Conservation (phyloP, 2,113 vertebrate genomes). For the Eurystomus gularis region DNA sequence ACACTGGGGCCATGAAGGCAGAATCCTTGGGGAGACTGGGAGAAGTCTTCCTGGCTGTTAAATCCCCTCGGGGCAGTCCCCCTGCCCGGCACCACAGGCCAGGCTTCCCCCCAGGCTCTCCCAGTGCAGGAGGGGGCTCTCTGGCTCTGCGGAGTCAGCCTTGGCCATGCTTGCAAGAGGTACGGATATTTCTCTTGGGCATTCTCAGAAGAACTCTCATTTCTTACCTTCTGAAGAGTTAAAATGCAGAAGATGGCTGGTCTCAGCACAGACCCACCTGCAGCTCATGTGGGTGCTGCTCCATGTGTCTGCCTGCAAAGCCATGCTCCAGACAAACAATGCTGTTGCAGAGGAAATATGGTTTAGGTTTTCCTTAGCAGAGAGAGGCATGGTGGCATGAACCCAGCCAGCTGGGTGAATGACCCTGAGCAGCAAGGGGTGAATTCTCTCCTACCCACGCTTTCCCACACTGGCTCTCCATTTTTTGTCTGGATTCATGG, state of each 20-base stretch:
- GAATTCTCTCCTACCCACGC: background rate
- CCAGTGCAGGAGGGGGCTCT: background rate
- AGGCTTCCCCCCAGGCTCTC: background rate
- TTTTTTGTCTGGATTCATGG: background rate
- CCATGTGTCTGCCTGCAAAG: background rate
- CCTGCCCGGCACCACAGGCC: background rate
- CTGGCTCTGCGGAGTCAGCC: background rate
- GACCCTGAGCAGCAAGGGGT: background rate
- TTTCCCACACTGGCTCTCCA: background rate
- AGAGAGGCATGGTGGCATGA: background rate
- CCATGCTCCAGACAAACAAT: rapidly evolving
- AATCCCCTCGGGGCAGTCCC: background rate
- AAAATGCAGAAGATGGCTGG: background rate
- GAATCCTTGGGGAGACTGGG: background rate
- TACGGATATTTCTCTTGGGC: background rate
- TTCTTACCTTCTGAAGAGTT: background rate
- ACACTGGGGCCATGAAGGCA: background rate
- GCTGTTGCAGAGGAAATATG: background rate
- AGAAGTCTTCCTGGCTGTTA: background rate
- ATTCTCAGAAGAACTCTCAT: background rate
- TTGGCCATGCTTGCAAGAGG: background rate
- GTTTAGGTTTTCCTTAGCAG: background rate
- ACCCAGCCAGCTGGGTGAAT: background rate
- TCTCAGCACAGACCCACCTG: background rate
- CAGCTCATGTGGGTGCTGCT: background rate